Percentiles rank a stretch among this genome's conserved stretches.
Conservation (phyloP, 2,113 vertebrate genomes). For the Penelope pileata region DNA sequence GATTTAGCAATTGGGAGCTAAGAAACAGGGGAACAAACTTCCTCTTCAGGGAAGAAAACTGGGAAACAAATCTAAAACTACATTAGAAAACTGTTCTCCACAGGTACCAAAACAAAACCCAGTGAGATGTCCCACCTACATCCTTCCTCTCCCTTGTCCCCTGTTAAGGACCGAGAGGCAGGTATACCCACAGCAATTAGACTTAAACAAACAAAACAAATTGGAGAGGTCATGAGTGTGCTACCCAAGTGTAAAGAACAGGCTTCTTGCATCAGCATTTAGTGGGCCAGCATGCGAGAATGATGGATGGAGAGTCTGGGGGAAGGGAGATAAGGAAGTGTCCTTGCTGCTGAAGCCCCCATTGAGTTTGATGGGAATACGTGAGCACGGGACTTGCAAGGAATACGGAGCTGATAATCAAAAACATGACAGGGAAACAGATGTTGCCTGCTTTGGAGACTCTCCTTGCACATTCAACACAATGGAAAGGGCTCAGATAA, state of each 20-base stretch:
- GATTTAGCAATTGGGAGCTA: conserved; percentile 44
- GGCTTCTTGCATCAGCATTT: conserved; percentile 40
- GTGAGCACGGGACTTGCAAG: conserved; percentile 42
- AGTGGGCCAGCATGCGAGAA: conserved; percentile 45
- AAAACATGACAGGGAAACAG: conserved; percentile 73
- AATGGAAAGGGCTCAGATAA: conserved; percentile 68
- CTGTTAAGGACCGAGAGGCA: background rate
- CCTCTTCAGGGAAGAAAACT: conserved; percentile 47
- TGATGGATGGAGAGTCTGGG: conserved; percentile 45
- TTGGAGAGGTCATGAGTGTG: conserved; percentile 31
- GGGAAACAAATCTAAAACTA: conserved; percentile 41
- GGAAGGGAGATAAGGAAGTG: conserved; percentile 60
- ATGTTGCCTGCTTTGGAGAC: conserved; percentile 72
- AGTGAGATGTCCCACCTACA: conserved; percentile 5
- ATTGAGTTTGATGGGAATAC: conserved; percentile 58
- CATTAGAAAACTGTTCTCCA: conserved; percentile 19
- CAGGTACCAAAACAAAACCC: conserved; percentile 12
- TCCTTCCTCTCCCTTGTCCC: conserved; percentile 1
- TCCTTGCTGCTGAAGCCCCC: conserved; percentile 41
- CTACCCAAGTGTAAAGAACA: conserved; percentile 43
- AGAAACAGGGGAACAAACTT: conserved; percentile 19
- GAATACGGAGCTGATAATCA: conserved; percentile 69
- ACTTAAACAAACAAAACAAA: conserved; percentile 52
- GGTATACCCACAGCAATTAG: conserved; percentile 36
- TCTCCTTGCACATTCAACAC: conserved; percentile 66